Conservation (phyloP, 2,113 vertebrate species). For the Bombycilla garrulus region DNA sequence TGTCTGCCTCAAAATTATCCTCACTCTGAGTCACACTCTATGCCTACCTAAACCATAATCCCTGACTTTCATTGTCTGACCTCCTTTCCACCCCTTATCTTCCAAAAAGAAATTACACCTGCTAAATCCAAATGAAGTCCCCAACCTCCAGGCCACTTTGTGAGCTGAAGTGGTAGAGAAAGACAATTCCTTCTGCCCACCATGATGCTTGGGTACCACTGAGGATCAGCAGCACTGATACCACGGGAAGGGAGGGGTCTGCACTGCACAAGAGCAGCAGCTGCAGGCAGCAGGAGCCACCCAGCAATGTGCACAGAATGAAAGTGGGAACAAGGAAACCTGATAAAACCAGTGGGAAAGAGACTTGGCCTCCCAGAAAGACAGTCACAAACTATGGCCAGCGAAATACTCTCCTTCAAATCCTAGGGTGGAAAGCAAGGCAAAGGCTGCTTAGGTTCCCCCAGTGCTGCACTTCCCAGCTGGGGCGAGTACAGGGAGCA, state of each 20-base stretch:
- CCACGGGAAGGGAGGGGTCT: not conserved
- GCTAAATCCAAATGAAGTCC: not conserved
- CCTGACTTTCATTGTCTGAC: not conserved
- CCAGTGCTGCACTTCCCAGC: accelerated
- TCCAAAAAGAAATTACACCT: not conserved
- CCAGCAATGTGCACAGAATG: not conserved
- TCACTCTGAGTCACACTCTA: not conserved
- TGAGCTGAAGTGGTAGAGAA: not conserved
- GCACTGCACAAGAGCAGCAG: not conserved
- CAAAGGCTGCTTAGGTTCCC: not conserved
- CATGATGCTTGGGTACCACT: accelerated
- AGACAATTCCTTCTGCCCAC: not conserved
- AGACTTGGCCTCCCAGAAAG: not conserved
- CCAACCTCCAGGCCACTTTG: accelerated
- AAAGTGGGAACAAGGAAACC: not conserved
- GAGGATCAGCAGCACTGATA: not conserved
- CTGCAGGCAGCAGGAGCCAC: not conserved
- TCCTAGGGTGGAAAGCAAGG: not conserved
- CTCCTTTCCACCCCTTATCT: not conserved
- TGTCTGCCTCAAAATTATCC: not conserved
- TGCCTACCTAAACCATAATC: not conserved
- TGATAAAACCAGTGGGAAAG: not conserved
- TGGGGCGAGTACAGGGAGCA: not conserved
- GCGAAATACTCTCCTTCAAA: not conserved
- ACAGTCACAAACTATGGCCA: accelerated